phyloP scores from a whole-genome alignment of 2,113 vertebrate species.

The Mola mola region DNA sequence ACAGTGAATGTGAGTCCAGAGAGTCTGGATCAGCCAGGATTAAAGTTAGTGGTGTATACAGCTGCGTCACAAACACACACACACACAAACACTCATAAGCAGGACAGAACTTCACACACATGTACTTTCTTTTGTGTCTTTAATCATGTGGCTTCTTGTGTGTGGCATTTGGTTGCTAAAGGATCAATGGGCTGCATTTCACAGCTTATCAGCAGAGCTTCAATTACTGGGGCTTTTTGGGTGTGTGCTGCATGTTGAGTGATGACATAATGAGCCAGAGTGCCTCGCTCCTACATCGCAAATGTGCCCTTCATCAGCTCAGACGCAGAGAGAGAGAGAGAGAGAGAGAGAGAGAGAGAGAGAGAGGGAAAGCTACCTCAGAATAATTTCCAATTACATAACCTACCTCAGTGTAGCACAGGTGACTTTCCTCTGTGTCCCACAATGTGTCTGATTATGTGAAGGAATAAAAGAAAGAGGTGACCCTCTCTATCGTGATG shows the following conservation, averaged over 20 bases:
- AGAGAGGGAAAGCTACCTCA: neutral
- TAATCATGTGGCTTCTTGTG: neutral
- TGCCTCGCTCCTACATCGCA: slow-evolving; percentile 20
- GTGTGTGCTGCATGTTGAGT: slow-evolving; percentile 17
- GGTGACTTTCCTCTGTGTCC: slow-evolving; percentile 15
- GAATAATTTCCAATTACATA: slow-evolving; percentile 35
- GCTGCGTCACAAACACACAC: slow-evolving; percentile 54
- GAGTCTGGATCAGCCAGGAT: slow-evolving; percentile 84
- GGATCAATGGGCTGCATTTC: neutral
- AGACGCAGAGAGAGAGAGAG: slow-evolving; percentile 9
- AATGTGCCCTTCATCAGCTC: slow-evolving; percentile 42
- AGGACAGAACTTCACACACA: slow-evolving; percentile 13
- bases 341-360: neutral
- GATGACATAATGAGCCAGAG: slow-evolving; percentile 55
- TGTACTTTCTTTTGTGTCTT: slow-evolving; percentile 11
- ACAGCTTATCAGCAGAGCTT: slow-evolving; percentile 20
- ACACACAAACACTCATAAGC: slow-evolving; percentile 11
- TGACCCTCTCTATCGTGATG: slow-evolving; percentile 48
- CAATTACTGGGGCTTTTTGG: slow-evolving; percentile 16
- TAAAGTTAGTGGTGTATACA: slow-evolving; percentile 76
- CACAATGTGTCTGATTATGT: slow-evolving; percentile 22
- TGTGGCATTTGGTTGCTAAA: neutral
- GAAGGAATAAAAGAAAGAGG: slow-evolving; percentile 40
- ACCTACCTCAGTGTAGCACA: slow-evolving; percentile 24
- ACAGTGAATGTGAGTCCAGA: slow-evolving; percentile 78